Conservation (phyloP, 1,140 invertebrate species). For the Medauroidea extradentata region DNA sequence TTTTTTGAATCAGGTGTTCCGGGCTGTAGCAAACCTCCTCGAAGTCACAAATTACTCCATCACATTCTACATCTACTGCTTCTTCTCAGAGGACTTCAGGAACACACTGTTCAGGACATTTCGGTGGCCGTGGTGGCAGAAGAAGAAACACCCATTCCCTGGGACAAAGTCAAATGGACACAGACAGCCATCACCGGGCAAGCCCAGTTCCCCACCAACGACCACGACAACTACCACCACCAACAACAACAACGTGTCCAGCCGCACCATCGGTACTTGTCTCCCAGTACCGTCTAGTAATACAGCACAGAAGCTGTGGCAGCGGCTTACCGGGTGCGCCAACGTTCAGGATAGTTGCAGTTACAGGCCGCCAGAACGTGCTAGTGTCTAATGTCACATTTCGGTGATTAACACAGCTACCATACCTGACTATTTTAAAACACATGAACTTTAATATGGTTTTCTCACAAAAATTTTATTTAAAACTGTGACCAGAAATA, state of each 20-base stretch:
- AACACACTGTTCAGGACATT: constrained; percentile 62
- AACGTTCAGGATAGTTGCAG: background rate
- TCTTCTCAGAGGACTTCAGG: constrained; percentile 71
- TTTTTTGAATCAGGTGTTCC: constrained; percentile 54
- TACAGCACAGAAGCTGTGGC: background rate
- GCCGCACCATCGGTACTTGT: too few relatives aligned
- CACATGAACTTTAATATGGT: too few relatives aligned
- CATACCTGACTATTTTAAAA: too few relatives aligned
- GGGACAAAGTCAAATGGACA: background rate
- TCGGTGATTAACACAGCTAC: too few relatives aligned
- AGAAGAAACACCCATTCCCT: background rate
- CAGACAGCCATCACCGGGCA: background rate
- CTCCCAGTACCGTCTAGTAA: background rate
- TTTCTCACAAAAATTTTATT: too few relatives aligned
- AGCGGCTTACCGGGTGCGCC: background rate
- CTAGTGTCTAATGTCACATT: background rate
- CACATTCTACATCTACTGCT: constrained; percentile 74
- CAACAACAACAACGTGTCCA: background rate
- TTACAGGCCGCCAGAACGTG: background rate
- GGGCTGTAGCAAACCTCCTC: constrained; percentile 65
- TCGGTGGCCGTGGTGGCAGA: constrained; percentile 50
- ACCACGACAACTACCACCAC: background rate
- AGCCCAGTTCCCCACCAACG: background rate
- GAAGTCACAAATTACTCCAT: constrained; percentile 72
- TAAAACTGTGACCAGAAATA: too few relatives aligned